Conservation (phyloP, 2,113 vertebrate genomes). For the Chitala chitala region DNA sequence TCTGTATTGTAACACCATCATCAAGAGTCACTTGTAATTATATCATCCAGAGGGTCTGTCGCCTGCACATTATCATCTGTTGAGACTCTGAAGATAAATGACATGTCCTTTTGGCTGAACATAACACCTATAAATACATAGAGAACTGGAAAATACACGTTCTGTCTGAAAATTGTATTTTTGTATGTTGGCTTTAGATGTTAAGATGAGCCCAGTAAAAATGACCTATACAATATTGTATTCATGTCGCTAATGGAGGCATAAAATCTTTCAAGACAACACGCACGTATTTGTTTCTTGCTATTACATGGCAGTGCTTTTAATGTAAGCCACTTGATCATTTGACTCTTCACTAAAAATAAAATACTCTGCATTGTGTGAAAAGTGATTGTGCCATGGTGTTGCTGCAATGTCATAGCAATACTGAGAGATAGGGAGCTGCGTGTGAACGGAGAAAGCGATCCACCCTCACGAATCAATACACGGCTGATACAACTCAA, state of each 20-base stretch:
- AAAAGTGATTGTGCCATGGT: constrained; percentile 1
- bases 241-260: background rate
- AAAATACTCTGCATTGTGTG: constrained; percentile 2
- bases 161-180: no score
- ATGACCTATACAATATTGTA: background rate
- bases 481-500: constrained; percentile 12
- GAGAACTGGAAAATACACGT: no score
- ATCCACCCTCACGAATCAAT: constrained; percentile 2
- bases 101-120: no score
- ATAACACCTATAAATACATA: no score
- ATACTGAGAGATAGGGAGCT: constrained; percentile 4
- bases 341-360: background rate
- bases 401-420: constrained; percentile 18
- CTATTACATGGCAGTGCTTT: background rate
- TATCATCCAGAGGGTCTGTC: no score
- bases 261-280: background rate
- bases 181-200: no score
- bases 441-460: background rate
- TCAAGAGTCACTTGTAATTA: no score
- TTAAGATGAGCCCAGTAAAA: no score
- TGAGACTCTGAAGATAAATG: no score
- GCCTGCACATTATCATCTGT: no score
- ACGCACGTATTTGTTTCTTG: background rate
- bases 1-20: no score
- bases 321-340: background rate